A percentile compares a stretch with the other conserved stretches of the same genome.
Conservation (phyloP, 2,888 invertebrate genomes). For the Uloborus plumipes region DNA sequence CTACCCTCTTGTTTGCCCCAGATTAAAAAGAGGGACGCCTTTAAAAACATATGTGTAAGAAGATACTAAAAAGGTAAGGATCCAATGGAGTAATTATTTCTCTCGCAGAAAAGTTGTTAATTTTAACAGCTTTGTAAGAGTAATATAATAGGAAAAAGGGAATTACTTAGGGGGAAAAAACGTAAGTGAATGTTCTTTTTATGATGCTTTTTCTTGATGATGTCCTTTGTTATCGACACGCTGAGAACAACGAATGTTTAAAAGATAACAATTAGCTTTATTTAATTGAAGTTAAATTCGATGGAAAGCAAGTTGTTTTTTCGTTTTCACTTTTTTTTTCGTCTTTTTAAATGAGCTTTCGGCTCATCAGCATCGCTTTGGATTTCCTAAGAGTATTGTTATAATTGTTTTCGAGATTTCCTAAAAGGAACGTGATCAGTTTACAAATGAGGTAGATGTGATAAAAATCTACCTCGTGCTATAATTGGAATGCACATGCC, state of each 20-base stretch:
- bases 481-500: too few species aligned
- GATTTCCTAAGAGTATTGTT: slow-evolving; percentile 12
- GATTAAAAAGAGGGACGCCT: slow-evolving; percentile 27
- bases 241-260: slow-evolving; percentile 16
- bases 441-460: slow-evolving; percentile 5
- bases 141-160: background rate
- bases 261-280: slow-evolving; percentile 55
- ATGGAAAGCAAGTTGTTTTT: slow-evolving; percentile 6
- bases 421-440: background rate
- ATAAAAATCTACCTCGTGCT: too few species aligned
- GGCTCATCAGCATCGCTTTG: slow-evolving; percentile 23
- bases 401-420: slow-evolving; percentile 28
- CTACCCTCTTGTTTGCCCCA: slow-evolving; percentile 22
- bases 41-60: slow-evolving; percentile 14
- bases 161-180: background rate
- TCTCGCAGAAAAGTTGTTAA: slow-evolving; percentile 32
- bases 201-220: slow-evolving; percentile 19
- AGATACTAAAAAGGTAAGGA: slow-evolving; percentile 35
- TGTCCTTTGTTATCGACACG: slow-evolving; percentile 45
- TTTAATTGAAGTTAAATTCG: slow-evolving; percentile 54
- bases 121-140: slow-evolving; percentile 44
- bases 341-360: slow-evolving; percentile 9
- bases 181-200: slow-evolving; percentile 5
- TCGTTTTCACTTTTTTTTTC: slow-evolving; percentile 4
- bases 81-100: slow-evolving; percentile 52